A percentile compares a stretch with the other conserved stretches of the same genome.
phyloP scores from a whole-genome alignment of 2,888 invertebrate genomes.

The Spisula solida region DNA sequence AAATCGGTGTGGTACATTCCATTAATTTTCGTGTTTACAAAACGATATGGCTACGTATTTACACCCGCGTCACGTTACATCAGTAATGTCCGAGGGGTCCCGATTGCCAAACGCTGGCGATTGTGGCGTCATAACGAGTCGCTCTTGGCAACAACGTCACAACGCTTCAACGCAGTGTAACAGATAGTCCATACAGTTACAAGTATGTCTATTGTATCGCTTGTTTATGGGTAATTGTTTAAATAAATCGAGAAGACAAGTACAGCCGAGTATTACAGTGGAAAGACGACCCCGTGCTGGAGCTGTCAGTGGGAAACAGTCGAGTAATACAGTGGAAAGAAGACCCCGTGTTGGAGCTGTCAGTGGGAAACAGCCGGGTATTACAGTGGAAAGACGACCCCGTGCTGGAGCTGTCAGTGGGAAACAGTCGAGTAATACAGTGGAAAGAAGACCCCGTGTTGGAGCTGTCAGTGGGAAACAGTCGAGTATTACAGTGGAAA shows the following conservation, averaged over 20 bases:
- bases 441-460: too few relatives aligned
- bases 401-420: not conserved
- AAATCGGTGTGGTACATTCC: too few relatives aligned
- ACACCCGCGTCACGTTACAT: too few relatives aligned
- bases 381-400: not conserved
- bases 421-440: too few relatives aligned
- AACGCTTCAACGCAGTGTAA: not conserved
- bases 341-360: too few relatives aligned
- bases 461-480: too few relatives aligned
- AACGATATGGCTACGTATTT: too few relatives aligned
- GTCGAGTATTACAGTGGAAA: not conserved
- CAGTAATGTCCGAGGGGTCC: not conserved
- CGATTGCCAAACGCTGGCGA: not conserved
- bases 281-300: not conserved
- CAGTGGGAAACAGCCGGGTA: not conserved
- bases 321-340: too few relatives aligned
- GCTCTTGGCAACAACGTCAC: slow-evolving; percentile 9
- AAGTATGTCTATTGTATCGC: not conserved
- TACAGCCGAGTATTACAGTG: not conserved
- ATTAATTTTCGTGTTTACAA: too few relatives aligned
- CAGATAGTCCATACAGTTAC: not conserved
- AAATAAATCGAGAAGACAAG: slow-evolving; percentile 22
- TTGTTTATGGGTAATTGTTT: slow-evolving; percentile 13
- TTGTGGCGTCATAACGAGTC: not conserved
- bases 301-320: not conserved